A percentile compares a stretch with the other conserved stretches of the same genome.
Conservation (phyloP, 2,113 vertebrate species). For the Riparia riparia region DNA sequence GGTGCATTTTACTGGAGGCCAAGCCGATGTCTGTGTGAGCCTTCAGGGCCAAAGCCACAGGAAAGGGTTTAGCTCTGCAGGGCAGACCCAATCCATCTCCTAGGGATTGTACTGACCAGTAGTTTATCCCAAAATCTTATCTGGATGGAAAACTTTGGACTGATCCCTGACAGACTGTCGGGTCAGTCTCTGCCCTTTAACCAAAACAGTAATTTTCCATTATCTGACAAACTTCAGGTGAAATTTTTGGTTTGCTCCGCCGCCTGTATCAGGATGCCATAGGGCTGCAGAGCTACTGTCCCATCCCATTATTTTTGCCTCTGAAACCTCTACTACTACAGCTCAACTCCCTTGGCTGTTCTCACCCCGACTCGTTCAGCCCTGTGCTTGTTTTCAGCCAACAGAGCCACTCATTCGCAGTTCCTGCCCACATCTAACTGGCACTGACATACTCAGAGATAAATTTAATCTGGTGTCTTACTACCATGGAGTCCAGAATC, state of each 20-base stretch:
- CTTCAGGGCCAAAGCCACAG: neutral
- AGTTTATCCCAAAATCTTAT: neutral
- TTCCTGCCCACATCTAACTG: conserved; percentile 16
- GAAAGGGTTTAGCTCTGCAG: neutral
- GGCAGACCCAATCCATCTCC: neutral
- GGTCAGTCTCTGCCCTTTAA: neutral
- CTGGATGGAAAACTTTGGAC: neutral
- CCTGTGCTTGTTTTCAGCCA: neutral
- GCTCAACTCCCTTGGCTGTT: neutral
- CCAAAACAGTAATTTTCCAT: neutral
- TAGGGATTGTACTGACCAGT: neutral
- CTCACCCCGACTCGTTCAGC: neutral
- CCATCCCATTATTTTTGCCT: neutral
- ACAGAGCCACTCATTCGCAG: neutral
- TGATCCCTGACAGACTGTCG: neutral
- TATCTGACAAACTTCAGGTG: neutral
- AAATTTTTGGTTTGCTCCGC: neutral
- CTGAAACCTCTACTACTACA: neutral
- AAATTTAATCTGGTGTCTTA: neutral
- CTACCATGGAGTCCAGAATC: neutral
- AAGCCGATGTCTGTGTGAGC: neutral
- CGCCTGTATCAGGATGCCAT: accelerated
- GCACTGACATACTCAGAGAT: neutral
- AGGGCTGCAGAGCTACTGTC: neutral
- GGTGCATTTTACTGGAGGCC: accelerated